Conservation (phyloP, 2,888 invertebrate species). For the Nomada hirtipes region DNA sequence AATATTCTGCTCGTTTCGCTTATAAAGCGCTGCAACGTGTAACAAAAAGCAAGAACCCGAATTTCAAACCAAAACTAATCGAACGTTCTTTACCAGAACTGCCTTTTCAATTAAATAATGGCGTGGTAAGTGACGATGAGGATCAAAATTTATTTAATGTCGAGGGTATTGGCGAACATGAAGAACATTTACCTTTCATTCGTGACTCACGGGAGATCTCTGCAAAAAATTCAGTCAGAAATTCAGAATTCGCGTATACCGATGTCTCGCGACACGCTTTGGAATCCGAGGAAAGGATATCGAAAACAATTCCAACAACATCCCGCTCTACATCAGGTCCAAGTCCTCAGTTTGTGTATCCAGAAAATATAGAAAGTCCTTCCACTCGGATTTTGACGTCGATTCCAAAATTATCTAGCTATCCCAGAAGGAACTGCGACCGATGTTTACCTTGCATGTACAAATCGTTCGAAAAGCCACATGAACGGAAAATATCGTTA, state of each 20-base stretch:
- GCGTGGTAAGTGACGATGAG: not conserved
- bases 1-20: conserved; percentile 58
- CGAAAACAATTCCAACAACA: conserved; percentile 62
- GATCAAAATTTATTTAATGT: not conserved
- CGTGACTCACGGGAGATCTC: conserved; percentile 46
- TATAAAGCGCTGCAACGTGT: conserved; percentile 68
- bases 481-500: conserved; percentile 15
- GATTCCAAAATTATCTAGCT: conserved; percentile 75
- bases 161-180: conserved; percentile 11
- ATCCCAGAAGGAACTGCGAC: conserved; percentile 74
- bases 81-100: conserved; percentile 13
- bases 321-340: conserved; percentile 68
- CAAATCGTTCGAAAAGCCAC: conserved; percentile 57
- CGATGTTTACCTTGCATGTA: conserved; percentile 80
- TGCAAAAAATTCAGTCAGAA: conserved; percentile 39
- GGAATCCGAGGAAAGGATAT: conserved; percentile 24
- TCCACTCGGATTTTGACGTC: conserved; percentile 54
- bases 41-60: conserved; percentile 57
- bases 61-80: conserved; percentile 40
- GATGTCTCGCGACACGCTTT: conserved; percentile 5
- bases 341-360: conserved; percentile 55
- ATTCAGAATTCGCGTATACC: conserved; percentile 18
- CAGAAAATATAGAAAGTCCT: conserved; percentile 16
- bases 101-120: not conserved
- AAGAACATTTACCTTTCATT: conserved; percentile 34